phyloP scores from a whole-genome alignment of 2,797 vertebrate genomes.

The Pseudochirops cupreus region DNA sequence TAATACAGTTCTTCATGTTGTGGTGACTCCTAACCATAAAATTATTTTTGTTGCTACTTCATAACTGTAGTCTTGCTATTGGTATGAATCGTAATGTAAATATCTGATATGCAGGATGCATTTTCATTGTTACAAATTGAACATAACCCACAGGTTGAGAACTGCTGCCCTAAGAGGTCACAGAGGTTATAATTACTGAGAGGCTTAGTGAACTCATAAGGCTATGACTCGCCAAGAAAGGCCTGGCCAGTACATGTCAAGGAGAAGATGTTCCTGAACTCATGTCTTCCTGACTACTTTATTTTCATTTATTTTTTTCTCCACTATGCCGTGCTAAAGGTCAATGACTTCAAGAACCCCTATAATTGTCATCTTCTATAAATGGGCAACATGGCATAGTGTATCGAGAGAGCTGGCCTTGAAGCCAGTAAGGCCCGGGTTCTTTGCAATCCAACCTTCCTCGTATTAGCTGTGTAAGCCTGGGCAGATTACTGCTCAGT shows the following conservation, averaged over 20 bases:
- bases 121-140: too few species aligned
- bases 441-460: background rate
- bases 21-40: too few species aligned
- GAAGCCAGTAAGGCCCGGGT: background rate
- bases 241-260: too few species aligned
- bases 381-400: background rate
- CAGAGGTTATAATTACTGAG: background rate
- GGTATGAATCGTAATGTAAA: too few species aligned
- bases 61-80: too few species aligned
- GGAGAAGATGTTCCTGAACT: too few species aligned
- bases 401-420: background rate
- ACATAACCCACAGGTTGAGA: too few species aligned
- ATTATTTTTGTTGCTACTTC: too few species aligned
- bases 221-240: too few species aligned
- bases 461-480: background rate
- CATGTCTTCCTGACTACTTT: background rate
- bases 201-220: background rate
- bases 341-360: background rate
- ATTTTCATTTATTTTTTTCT: background rate
- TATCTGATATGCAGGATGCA: too few species aligned
- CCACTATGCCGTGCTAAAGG: background rate
- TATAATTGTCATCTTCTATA: background rate
- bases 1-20: too few species aligned
- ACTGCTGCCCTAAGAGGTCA: background rate
- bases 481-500: background rate